Base-by-base conservation (phyloP, 1,140 invertebrate genomes). In the Bathynomus jamesi region DNA sequence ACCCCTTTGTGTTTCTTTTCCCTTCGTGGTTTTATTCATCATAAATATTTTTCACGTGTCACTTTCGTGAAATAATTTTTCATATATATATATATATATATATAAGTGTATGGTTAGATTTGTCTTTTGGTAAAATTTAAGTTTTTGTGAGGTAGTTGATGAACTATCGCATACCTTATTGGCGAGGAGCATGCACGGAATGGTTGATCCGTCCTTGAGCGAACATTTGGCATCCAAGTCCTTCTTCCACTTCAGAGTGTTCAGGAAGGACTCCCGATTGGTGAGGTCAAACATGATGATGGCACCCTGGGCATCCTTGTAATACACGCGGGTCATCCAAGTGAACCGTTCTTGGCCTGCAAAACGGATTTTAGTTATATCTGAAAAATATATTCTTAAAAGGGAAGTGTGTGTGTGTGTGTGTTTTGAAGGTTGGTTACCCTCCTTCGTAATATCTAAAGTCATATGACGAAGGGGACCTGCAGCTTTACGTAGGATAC, bases 311-410 rank as follows among this genome's bases (percentile, higher is more conserved):
- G 87, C 84, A 79, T 87, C 87, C 81, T 87, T 86, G 75, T 87
- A 88, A 78, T 87, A 88, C 1, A 87, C 86, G 71, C 86, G 78
- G 3, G 86, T 87, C 86, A 88, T 87, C 80, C 85, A 87, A 3
- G 85, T 86, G 76, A 87, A 87, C 70, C 86, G 79, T 77, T 87
- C 87, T 81, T 88, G 87, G 64, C 87, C 86, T 83, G 74, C 10
- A 78, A 78, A 74, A 62, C 21, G 31, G 65, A 69, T 17, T 72
- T 24, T 17, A 70, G n/a, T n/a, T n/a, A n/a, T n/a, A n/a, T n/a
- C n/a, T n/a, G n/a, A n/a, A n/a, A n/a, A n/a, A n/a, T n/a, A n/a
- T n/a, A n/a, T n/a, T n/a, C n/a, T n/a, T n/a, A n/a, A n/a, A n/a
- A n/a, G n/a, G n/a, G n/a, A n/a, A n/a, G n/a, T n/a, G n/a, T n/a